Evolutionary conservation across 1,140 invertebrate species (phyloP), one percentile per base, ranked within the genome.

Genomic region (Drosophila bocki): DNA sequence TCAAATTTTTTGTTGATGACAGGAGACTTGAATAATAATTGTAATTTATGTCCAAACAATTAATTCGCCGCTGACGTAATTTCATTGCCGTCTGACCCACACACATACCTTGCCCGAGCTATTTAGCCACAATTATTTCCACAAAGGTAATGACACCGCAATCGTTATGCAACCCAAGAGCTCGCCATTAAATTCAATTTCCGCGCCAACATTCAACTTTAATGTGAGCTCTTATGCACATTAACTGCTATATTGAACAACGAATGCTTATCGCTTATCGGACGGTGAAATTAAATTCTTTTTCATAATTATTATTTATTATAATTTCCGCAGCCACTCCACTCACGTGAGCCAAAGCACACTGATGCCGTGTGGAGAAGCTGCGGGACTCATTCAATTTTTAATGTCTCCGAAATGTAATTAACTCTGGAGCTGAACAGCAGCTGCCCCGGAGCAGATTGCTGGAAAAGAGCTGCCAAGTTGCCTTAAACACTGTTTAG

Each of bases 401-500:
- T 76, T 59, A 67, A 76, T 76, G 47, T 45, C 26, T 44, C 11
- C 54, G 33, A 69, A 77, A 77, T 56, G 48, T 77, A 77, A 77
- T 77, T 77, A 77, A 77, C 75, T 77, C 39, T 39, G 11, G n/a
- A 56, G 41, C 33, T 7, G 35, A 60, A 12, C 56, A 47, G 39
- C 42, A 67, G 45, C 44, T 68, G 75, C 32, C 56, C 19, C 11
- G 3, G 32, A 42, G 62, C 48, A 59, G 15, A 33, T 42, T 39
- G 26, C 12, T 39, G 26, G n/a, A 57, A 42, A 50, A 48, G 48
- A 54, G 47, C 29, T 76, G 39, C 42, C 58, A 78, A 78, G 53
- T 67, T 45, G 7, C 13, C 44, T 58, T 50, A 56, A 59, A 61
- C 39, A 54, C n/a, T 47, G 54, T 54, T 47, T 47, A 47, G 54